Evolutionary conservation across 2,797 vertebrate species (phyloP).

Genomic region (Hemitrygon akajei): DNA sequence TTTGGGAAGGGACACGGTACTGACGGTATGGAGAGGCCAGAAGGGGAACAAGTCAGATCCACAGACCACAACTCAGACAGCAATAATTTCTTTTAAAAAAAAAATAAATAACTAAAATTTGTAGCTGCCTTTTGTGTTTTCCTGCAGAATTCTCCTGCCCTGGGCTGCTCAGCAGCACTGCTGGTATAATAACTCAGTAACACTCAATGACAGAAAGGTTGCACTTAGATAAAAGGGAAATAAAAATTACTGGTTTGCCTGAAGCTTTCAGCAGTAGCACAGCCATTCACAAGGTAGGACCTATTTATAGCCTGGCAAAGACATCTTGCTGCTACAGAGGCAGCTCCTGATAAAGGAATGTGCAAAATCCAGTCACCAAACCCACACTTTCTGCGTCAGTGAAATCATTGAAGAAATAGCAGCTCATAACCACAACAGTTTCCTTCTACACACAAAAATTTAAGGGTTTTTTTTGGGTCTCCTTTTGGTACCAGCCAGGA

Average conservation of each 20-base stretch:
- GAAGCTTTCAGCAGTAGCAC: neutral
- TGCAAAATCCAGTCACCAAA: no score
- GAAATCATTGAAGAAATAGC: no score
- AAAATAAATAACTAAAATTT: no score
- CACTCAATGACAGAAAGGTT: slow-evolving; percentile 17
- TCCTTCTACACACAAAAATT: no score
- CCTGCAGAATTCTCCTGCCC: neutral
- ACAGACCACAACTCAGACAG: neutral
- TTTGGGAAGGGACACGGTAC: no score
- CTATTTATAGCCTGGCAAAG: neutral
- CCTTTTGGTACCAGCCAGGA: neutral
- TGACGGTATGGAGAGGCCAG: no score
- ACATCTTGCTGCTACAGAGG: neutral
- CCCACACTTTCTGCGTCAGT: no score
- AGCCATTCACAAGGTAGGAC: neutral
- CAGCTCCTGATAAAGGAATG: no score
- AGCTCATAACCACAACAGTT: no score
- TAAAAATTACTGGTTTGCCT: slow-evolving; percentile 1
- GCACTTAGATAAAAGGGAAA: neutral
- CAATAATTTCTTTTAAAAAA: no score
- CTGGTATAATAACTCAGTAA: neutral
- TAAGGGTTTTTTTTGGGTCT: no score
- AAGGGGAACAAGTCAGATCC: neutral
- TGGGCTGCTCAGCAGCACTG: neutral
- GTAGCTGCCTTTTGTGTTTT: neutral